Conservation (phyloP, 2,888 invertebrate genomes). For the Eutolmus rufibarbis region DNA sequence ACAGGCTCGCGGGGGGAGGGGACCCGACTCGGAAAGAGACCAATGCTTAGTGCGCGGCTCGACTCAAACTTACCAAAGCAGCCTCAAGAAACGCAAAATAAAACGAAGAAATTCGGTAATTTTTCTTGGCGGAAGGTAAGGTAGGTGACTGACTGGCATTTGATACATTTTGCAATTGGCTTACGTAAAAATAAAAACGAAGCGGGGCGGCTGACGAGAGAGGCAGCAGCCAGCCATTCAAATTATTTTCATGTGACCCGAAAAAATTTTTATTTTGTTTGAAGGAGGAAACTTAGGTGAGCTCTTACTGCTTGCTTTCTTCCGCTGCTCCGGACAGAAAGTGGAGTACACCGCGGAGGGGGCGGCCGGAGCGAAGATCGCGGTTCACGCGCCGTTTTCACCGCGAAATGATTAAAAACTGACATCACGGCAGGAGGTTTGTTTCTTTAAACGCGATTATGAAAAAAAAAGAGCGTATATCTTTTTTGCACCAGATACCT, state of each 20-base stretch:
- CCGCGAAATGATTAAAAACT: conserved; percentile 20
- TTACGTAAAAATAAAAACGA: conserved; percentile 31
- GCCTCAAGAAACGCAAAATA: conserved; percentile 28
- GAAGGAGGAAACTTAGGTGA: conserved; percentile 12
- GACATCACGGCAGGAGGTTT: conserved; percentile 26
- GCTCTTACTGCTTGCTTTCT: conserved; percentile 25
- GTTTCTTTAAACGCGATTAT: conserved; percentile 18
- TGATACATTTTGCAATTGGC: conserved; percentile 39
- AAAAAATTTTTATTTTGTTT: conserved; percentile 20
- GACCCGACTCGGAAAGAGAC: not conserved
- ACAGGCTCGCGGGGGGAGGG: not conserved
- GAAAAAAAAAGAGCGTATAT: not conserved
- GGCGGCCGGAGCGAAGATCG: not conserved
- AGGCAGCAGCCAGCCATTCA: not conserved
- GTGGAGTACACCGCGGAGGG: not conserved
- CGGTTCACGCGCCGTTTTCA: not conserved
- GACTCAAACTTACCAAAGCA: not conserved
- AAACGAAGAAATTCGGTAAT: conserved; percentile 32
- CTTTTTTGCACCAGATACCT: conserved; percentile 29
- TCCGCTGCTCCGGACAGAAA: not conserved
- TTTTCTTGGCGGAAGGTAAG: conserved; percentile 22
- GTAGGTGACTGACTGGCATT: conserved; percentile 36
- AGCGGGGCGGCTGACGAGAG: not conserved
- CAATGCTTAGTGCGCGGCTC: not conserved
- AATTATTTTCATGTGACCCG: conserved; percentile 34